Percentiles rank a stretch among this genome's conserved stretches.
phyloP scores from a whole-genome alignment of 2,888 invertebrate species.

The Macaria notata region DNA sequence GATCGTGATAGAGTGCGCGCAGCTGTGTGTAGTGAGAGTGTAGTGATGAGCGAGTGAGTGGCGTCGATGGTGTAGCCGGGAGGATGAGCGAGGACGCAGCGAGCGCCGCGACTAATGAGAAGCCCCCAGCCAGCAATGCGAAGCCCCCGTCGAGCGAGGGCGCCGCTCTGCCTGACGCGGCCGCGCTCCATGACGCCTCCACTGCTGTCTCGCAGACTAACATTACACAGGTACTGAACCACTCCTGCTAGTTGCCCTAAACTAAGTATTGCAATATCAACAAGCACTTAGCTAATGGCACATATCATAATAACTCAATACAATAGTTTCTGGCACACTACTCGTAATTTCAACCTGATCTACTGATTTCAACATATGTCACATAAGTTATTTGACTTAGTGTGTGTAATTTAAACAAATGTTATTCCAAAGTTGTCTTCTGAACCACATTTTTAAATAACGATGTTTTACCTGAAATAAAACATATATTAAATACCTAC shows the following conservation, averaged over 20 bases:
- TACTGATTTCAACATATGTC: too few relatives aligned
- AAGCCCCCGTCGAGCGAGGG: slow-evolving; percentile 50
- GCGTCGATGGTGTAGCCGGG: slow-evolving; percentile 27
- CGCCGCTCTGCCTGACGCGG: slow-evolving; percentile 23
- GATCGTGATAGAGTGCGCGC: slow-evolving; percentile 28
- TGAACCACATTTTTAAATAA: too few relatives aligned
- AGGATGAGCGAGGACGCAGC: slow-evolving; percentile 74
- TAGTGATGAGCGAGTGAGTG: slow-evolving; percentile 18
- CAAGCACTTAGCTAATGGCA: too few relatives aligned
- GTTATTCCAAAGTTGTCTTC: too few relatives aligned
- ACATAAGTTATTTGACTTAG: too few relatives aligned
- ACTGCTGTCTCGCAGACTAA: slow-evolving; percentile 58
- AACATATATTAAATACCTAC: too few relatives aligned
- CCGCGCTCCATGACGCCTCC: slow-evolving; percentile 48
- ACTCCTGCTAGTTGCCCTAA: not conserved
- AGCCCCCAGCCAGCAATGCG: slow-evolving; percentile 45
- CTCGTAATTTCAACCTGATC: too few relatives aligned
- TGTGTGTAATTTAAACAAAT: too few relatives aligned
- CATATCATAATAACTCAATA: too few relatives aligned
- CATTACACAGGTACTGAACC: slow-evolving; percentile 47
- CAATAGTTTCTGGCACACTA: too few relatives aligned
- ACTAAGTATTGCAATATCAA: too few relatives aligned
- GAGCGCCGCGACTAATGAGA: slow-evolving; percentile 56
- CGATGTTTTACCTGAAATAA: too few relatives aligned
- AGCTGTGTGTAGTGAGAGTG: slow-evolving; percentile 14